phyloP scores from a whole-genome alignment of 2,888 invertebrate species.

The Pherbina coryleti region DNA sequence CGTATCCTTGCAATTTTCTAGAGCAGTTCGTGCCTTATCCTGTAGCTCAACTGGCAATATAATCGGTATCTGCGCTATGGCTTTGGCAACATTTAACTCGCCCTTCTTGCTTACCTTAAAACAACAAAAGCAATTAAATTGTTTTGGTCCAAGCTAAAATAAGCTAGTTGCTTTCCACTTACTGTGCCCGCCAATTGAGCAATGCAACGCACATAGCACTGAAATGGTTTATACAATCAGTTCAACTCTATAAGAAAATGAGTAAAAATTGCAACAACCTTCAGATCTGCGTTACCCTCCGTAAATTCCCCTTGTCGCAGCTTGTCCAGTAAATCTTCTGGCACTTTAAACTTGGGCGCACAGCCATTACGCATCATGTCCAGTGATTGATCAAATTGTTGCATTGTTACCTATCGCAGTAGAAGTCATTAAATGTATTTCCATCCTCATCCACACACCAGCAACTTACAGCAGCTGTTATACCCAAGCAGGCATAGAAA shows the following conservation, averaged over 20 bases:
- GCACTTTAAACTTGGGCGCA: conserved; percentile 61
- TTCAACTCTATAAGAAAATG: neutral
- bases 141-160: neutral
- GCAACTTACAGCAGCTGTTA: neutral
- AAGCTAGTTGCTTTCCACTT: conserved; percentile 43
- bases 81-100: conserved; percentile 61
- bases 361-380: conserved; percentile 67
- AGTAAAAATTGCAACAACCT: neutral
- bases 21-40: conserved; percentile 53
- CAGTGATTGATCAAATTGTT: conserved; percentile 64
- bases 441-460: neutral
- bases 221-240: conserved; percentile 13
- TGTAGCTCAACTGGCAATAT: conserved; percentile 62
- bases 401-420: conserved; percentile 57
- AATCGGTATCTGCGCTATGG: conserved; percentile 62
- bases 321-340: conserved; percentile 56
- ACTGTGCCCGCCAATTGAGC: conserved; percentile 64
- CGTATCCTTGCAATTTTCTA: conserved; percentile 59
- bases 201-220: conserved; percentile 66
- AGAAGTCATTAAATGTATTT: neutral
- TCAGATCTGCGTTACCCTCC: conserved; percentile 53
- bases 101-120: conserved; percentile 63
- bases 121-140: neutral
- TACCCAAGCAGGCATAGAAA: neutral
- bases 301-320: conserved; percentile 59